Evolutionary conservation across 2,797 vertebrate genomes (phyloP), one percentile per base, ranked within the genome.

Genomic region (Allobates femoralis): DNA sequence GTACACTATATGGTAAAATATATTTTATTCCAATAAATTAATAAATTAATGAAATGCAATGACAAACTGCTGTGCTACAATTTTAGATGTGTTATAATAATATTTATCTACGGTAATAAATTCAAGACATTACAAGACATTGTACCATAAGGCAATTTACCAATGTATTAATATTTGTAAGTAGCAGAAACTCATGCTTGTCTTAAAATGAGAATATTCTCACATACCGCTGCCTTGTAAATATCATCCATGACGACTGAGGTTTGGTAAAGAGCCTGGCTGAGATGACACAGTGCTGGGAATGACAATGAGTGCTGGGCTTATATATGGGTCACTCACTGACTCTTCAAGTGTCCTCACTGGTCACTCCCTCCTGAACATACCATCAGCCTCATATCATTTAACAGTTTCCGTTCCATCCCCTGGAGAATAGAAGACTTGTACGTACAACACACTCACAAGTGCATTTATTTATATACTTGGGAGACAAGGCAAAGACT

Each of bases 221-320:
- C 88, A 92, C 95, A 94, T 90, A 96, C 95, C 90, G 95, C 95
- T 86, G 95, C 95, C 88, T 96, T 96, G 74, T 96, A 96, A 85
- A 95, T 96, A 91, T 96, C 95, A 90, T 96, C 95, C 95, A 96
- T 96, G 91, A 88, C 89, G 12, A 81, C 5, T 80, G 80, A 87
- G 41, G 76, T 67, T 81, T 81, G 37, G 21, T 60, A 46, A 69
- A 67, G 55, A 87, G 79, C 37, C 56, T 46, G 83, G 30, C 21
- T 66, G 87, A 77, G 41, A 55, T 32, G 41, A 80, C 23, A 71
- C 34, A 30, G 26, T 37, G 41, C 15, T 60, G 18, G 53, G 37
- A 83, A 75, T 66, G 67, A 71, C 71, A 67, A 46, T 32, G 56
- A 50, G n/a, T 60, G 34, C 69, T 75, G 46, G 50, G 83, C 50